Evolutionary conservation across 2,888 invertebrate genomes (phyloP), one percentile per base, ranked within the genome.

Genomic region (Drosophila crucigera): DNA sequence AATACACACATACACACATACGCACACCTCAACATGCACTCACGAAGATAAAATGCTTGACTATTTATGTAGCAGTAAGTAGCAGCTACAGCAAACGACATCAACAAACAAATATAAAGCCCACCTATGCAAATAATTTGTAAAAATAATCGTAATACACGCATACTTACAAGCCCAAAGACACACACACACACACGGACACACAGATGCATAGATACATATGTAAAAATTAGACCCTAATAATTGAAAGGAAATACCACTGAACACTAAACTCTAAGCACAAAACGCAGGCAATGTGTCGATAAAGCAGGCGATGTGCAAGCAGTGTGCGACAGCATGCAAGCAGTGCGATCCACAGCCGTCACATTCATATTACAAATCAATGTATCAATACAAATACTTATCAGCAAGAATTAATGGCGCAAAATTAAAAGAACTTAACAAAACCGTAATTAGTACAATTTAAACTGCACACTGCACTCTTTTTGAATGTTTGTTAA

Each of bases 401-500:
- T 67, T 64, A 72, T 78, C 78, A 72, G 72, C 67, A 67, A 62
- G 25, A 53, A 76, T 33, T 58, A 72, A 73, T 37, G 73, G 63
- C 62, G 65, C 54, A 73, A 82, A 58, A 66, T 78, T 74, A 33
- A 68, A 54, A 10, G 54, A 76, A 76, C 66, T 66, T 70, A 55
- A 60, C 59, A 79, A 68, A 49, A 76, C 68, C 74, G 75, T 86
- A 74, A 90, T 90, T 90, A 91, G 91, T 87, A 87, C 87, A 87
- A 91, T 89, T 87, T 89, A 85, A 90, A 87, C 91, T 91, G 87
- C 87, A 86, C 86, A 90, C 90, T 91, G 87, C 87, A 91, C 87
- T 73, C 84, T 90, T 91, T 90, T 89, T 88, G 76, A 87, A 87
- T 81, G 89, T 87, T 91, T 91, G 91, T 90, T 85, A 75, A 90